These are phyloP conservation scores for Halictus ligatus DNA, from an alignment of 2,888 invertebrate genomes.

Conservation along the genomic window DNA sequence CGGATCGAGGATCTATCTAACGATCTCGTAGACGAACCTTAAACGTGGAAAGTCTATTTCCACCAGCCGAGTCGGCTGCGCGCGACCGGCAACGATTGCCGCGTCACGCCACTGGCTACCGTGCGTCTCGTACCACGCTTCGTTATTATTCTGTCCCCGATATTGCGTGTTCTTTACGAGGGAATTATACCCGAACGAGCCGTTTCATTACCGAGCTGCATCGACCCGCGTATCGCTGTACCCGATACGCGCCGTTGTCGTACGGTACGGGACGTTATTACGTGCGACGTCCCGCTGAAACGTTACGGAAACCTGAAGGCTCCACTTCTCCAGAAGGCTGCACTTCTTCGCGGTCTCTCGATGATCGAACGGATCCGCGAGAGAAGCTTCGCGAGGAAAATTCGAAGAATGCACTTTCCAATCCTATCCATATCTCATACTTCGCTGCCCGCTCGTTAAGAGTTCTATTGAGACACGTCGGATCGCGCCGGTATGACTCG, in stretches of 20 bases:
- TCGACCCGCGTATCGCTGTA: constrained; percentile 6
- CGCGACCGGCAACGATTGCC: constrained; percentile 15
- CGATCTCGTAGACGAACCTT: constrained; percentile 51
- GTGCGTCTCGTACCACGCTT: constrained; percentile 12
- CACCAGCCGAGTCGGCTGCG: background rate
- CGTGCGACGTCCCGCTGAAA: background rate
- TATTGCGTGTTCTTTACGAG: constrained; percentile 43
- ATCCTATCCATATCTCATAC: background rate
- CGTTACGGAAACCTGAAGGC: background rate
- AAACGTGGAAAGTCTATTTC: constrained; percentile 24
- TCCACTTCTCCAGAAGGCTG: background rate
- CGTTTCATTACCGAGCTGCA: constrained; percentile 25
- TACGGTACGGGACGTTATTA: constrained; percentile 17
- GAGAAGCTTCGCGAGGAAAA: background rate
- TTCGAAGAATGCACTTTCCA: constrained; percentile 11
- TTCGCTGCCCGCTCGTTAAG: background rate
- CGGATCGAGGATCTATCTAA: background rate
- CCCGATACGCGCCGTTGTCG: constrained; percentile 11
- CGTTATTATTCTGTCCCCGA: constrained; percentile 32
- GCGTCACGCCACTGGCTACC: constrained; percentile 21
- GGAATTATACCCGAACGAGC: constrained; percentile 37
- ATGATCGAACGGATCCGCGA: background rate
- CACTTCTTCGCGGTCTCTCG: background rate
- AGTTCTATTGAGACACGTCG: background rate
- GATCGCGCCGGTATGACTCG: background rate